Base-by-base conservation (phyloP, 2,113 vertebrate species). In the Pseudois nayaur region DNA sequence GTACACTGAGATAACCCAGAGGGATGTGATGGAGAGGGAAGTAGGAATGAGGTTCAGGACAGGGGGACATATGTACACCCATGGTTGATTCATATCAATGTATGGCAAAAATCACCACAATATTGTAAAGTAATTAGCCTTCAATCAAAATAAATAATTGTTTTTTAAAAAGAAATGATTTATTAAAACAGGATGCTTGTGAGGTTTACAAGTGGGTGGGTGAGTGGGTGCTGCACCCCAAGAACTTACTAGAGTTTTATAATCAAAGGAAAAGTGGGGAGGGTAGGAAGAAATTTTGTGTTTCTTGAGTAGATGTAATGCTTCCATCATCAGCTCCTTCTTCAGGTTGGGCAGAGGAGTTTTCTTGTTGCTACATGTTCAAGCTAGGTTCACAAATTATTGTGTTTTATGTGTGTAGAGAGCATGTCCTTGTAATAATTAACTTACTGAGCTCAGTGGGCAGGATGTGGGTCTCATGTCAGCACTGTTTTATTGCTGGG, bases 151-250 rank as follows among this genome's bases (percentile, higher is more conserved):
- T 71, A 40, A 71, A 36, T 31, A 59, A 71, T 27, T 59, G 25
- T 6, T 6, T 23, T 23, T 36, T 1, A 15, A 33, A 71, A 76
- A 43, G 3, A 76, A 76, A 23, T 76, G 21, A 15, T 76, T 43
- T 76, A 76, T 27, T 76, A 76, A 40, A 76, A 76, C 12, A 76
- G 6, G 6, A 43, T 76, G 23, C 21, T 76, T 76, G 16, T 43
- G 23, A 76, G 40, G 23, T 43, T 76, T 76, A 15, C 23, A 43
- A 76, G 12, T 76, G 23, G 6, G 6, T 0, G 0, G 12, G 12
- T 76, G 23, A 76, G 36, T 0, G 1, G 6, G 3, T 76, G 40
- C 23, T 43, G 1, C 40, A 43, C 36, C 12, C 71, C 0, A 2
- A 76, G 23, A 76, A 76, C 40, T 76, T 76, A 76, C 6, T 27